Percentiles rank a stretch among this genome's conserved stretches.
Evolutionary conservation across 1,140 invertebrate species (phyloP).

Genomic region (Augochlora pura): DNA sequence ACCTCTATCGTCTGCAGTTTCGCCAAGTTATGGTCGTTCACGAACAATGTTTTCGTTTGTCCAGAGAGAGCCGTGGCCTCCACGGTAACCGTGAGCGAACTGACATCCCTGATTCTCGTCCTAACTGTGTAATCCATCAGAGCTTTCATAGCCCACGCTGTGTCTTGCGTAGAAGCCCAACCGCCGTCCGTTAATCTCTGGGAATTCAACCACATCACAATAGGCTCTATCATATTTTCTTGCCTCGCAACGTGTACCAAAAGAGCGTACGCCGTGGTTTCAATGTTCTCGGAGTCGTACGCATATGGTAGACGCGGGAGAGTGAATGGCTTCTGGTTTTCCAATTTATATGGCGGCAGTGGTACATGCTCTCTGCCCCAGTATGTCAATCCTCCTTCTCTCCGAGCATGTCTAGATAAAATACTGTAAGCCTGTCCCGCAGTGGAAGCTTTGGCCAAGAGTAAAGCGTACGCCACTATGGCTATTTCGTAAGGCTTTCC

Average conservation of each 20-base stretch:
- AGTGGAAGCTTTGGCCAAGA: slow-evolving; percentile 88
- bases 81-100: slow-evolving; percentile 88
- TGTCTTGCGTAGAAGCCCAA: slow-evolving; percentile 97
- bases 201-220: slow-evolving; percentile 96
- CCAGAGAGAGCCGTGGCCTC: slow-evolving; percentile 92
- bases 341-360: slow-evolving; percentile 89
- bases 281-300: slow-evolving; percentile 95
- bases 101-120: slow-evolving; percentile 93
- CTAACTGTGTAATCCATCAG: slow-evolving; percentile 94
- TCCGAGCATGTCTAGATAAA: slow-evolving; percentile 83
- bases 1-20: slow-evolving; percentile 88
- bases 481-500: slow-evolving; percentile 92
- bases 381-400: slow-evolving; percentile 89
- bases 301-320: slow-evolving; percentile 92
- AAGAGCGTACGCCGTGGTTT: slow-evolving; percentile 95
- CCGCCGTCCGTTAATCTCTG: slow-evolving; percentile 95
- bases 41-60: slow-evolving; percentile 83
- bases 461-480: slow-evolving; percentile 92
- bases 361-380: slow-evolving; percentile 91
- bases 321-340: slow-evolving; percentile 94
- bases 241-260: slow-evolving; percentile 92
- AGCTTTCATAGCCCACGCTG: slow-evolving; percentile 93
- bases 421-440: slow-evolving; percentile 91
- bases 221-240: slow-evolving; percentile 89
- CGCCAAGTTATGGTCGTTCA: slow-evolving; percentile 89